Base-by-base conservation (phyloP, 1,140 invertebrate genomes). In the Solenopsis invicta region DNA sequence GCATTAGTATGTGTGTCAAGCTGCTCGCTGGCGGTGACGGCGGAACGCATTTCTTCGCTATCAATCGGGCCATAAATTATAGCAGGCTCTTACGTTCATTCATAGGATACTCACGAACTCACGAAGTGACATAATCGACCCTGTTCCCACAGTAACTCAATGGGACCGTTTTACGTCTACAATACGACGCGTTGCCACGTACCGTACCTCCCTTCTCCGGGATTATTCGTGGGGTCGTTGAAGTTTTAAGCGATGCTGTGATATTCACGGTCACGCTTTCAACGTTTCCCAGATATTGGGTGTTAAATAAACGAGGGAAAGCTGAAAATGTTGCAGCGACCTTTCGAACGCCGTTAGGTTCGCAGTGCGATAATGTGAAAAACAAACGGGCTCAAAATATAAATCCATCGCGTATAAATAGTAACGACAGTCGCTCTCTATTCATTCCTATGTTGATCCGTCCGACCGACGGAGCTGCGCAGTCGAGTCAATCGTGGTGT, bases 31-130 rank as follows among this genome's bases (percentile, higher is more conserved):
- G 41, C 75, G 50, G 1, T 74, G 54, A 86, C 77, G 54, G 41
- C 67, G 52, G 67, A 77, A 52, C 66, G 45, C 61, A 86, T 88
- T 85, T 89, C 76, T 85, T 89, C 56, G 69, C 34, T 86, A 88
- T 90, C 82, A 87, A 29, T 50, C 62, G 78, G 24, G 41, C 71
- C 75, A 86, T 91, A 88, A 92, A 91, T 93, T 93, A 89, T 77
- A 37, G 50, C 34, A 41, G 48, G 64, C 66, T 50, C 61, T 71
- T 81, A 67, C 66, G 87, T 86, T 87, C 80, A 85, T 86, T 82
- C 78, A 74, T 86, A 88, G 61, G 48, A 50, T 66, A 74, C 74
- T 77, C 59, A 67, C 64, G 59, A 84, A 75, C 61, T 54, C 34
- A 29, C 24, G 48, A 88, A 85, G 71, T 92, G 92, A 91, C 89